These are phyloP conservation scores for Xenopus petersii DNA, from an alignment of 2,797 vertebrate genomes.

Conservation along the genomic window DNA sequence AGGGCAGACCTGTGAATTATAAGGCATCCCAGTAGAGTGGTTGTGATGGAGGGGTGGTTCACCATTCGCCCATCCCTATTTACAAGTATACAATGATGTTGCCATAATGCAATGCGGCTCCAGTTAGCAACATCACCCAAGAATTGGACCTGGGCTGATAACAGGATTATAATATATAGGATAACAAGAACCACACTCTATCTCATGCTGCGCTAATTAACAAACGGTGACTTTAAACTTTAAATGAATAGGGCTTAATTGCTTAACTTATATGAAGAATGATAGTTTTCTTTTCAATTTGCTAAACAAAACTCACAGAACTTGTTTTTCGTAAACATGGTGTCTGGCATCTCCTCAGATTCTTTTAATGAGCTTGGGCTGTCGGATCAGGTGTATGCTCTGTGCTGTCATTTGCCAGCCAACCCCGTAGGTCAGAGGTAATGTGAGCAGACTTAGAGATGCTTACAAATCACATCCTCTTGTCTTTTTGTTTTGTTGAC, in stretches of 20 bases:
- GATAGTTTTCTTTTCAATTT: constrained; percentile 46
- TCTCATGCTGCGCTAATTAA: no score
- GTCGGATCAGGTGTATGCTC: constrained; percentile 75
- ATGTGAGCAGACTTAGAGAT: constrained; percentile 69
- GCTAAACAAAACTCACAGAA: not conserved
- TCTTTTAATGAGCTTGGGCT: constrained; percentile 77
- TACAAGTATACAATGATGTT: no score
- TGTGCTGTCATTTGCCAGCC: constrained; percentile 77
- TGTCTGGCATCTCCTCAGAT: constrained; percentile 59
- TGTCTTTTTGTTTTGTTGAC: constrained; percentile 80
- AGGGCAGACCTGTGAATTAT: no score
- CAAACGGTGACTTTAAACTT: no score
- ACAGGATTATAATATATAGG: no score
- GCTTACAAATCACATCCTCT: constrained; percentile 82
- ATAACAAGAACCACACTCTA: no score
- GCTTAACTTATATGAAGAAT: constrained; percentile 52
- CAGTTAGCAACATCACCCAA: no score
- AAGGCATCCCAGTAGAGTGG: no score
- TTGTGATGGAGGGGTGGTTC: no score
- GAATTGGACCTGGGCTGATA: no score
- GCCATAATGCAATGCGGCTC: no score
- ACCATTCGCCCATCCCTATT: no score
- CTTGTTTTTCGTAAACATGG: constrained; percentile 23
- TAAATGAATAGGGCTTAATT: not conserved
- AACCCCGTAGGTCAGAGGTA: constrained; percentile 75